Evolutionary conservation across 2,113 vertebrate genomes (phyloP).

Genomic region (Lipotes vexillifer): DNA sequence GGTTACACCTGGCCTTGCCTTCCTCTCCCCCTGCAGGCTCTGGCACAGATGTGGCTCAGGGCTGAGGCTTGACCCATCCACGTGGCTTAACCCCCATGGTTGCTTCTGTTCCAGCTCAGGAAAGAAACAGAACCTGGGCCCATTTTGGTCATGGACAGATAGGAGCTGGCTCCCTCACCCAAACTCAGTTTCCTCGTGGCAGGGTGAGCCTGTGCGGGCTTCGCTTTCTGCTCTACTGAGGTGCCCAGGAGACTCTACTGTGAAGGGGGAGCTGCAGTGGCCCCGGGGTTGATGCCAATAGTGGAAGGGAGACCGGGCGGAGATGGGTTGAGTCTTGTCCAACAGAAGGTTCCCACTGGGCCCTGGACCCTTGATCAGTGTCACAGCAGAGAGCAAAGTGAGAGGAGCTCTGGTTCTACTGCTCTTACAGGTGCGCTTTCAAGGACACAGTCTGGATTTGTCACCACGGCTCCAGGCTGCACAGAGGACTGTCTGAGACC

Average conservation of each 20-base stretch:
- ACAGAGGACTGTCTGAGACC: neutral
- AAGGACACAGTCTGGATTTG: neutral
- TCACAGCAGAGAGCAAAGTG: neutral
- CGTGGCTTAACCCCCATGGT: neutral
- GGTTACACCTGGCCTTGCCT: too few species aligned
- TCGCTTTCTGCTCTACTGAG: neutral
- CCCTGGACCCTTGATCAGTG: neutral
- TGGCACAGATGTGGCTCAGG: neutral
- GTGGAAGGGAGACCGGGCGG: rapidly evolving
- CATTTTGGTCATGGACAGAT: neutral
- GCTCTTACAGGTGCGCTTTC: rapidly evolving
- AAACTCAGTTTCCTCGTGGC: neutral
- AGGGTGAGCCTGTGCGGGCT: neutral
- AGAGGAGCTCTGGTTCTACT: too few species aligned
- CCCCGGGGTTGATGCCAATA: neutral
- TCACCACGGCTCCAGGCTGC: neutral
- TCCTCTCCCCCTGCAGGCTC: neutral
- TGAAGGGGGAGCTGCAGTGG: neutral
- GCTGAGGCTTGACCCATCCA: neutral
- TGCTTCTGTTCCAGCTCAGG: too few species aligned
- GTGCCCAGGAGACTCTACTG: neutral
- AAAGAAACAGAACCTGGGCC: neutral
- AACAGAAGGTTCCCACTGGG: neutral
- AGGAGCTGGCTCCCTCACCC: neutral
- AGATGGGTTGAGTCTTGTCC: neutral